Base-by-base conservation (phyloP, 1,140 invertebrate genomes). In the Drosophila insularis region DNA sequence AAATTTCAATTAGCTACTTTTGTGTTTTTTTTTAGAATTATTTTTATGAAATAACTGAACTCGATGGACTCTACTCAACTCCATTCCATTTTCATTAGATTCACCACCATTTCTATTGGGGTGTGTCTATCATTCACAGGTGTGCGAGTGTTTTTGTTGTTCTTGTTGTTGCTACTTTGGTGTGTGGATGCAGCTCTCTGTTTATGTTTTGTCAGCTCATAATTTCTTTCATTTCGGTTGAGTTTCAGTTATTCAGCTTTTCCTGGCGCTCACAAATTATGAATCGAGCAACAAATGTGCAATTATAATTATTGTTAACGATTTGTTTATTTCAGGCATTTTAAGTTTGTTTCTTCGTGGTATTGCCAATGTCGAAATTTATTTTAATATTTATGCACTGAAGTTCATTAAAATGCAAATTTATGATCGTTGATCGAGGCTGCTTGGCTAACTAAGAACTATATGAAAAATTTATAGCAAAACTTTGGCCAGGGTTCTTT, bases 261-360 rank as follows among this genome's bases (percentile, higher is more conserved):
- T 87, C 82, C 82, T 89, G 68, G 63, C 63, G 66, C 55, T 69
- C 72, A 77, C 84, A 87, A 89, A 80, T 89, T 80, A 82, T 82
- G 76, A 50, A 76, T 62, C 72, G 84, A 63, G 68, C 77, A 82
- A 87, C 77, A 82, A 89, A 87, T 87, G 79, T 82, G 74, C 75
- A 82, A 85, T 87, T 87, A 87, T 87, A 87, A 89, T 87, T 87
- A 87, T 89, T 87, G 82, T 87, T 87, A 87, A 87, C 82, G 82
- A 53, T 87, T 87, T 87, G 82, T 87, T 87, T 87, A 86, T 71
- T 55, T 54, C 43, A 68, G 65, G 65, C 71, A 86, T 86, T 86
- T 85, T 80, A 77, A 77, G 77, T 82, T 77, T 65, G 73, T 75
- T 63, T 64, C 61, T 68, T 56, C 43, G 60, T 39, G 50, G 50